Base-by-base conservation (phyloP, 2,888 invertebrate species). In the Metellina segmentata region DNA sequence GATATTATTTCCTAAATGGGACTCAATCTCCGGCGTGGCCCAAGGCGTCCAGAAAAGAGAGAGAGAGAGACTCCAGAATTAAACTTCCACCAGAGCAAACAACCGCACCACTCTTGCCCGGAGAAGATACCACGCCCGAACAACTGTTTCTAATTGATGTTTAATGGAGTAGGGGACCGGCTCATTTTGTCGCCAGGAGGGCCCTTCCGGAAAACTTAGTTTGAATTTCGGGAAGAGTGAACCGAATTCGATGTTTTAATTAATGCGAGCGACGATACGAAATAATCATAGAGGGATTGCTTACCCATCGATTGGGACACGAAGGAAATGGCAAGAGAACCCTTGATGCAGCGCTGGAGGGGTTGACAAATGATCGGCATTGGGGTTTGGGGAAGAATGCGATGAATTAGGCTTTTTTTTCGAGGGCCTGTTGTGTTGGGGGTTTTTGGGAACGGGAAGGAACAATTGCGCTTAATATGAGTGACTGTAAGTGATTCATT, bases 141-240 rank as follows among this genome's bases (percentile, higher is more conserved):
- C 81, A 86, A 90, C 85, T 86, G 85, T 72, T 86, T 90, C 85
- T 90, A 90, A 86, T 90, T 86, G 90, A 81, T 90, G 90, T 86
- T 90, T 90, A 90, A 90, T 90, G 86, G 85, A 85, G 85, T 90
- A 77, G 53, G 85, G 77, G 89, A 82, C 81, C 71, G 69, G 86
- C 81, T 86, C 86, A 85, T 90, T 86, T 90, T 86, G 74, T 74
- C 85, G 86, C 86, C 85, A 19, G 53, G 48, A 86, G 81, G 79
- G 48, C 53, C 74, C 53, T 61, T 16, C 34, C 16, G 49, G 81
- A 79, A 81, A 89, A 90, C 90, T 90, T 85, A 90, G 90, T 90
- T 90, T 90, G 81, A 90, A 90, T 90, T 90, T 85, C 72, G 20
- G 70, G 79, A 87, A 81, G 83, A 83, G 71, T 53, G 85, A 86